A percentile compares a stretch with the other conserved stretches of the same genome.
Conservation (phyloP, 2,888 invertebrate genomes). For the Frankliniella intonsa region DNA sequence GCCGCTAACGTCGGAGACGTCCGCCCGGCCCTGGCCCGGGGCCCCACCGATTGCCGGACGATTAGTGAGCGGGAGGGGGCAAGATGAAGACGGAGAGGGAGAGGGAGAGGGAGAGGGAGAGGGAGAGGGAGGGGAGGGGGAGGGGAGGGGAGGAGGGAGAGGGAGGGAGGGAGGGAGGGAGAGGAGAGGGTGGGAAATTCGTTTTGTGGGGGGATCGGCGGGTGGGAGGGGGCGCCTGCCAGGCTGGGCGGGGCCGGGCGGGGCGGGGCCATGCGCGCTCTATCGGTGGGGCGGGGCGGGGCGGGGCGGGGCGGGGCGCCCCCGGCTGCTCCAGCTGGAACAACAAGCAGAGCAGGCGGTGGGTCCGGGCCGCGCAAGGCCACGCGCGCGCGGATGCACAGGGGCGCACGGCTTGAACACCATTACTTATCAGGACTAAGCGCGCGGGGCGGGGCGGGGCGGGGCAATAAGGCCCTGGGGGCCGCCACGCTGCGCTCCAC, state of each 20-base stretch:
- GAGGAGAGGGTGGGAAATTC: conserved; percentile 37
- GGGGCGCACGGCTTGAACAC: conserved; percentile 59
- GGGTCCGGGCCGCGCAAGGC: conserved; percentile 85
- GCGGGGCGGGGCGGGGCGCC: conserved; percentile 43
- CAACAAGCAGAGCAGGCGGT: conserved; percentile 85
- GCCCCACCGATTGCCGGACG: no score
- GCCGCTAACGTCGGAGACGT: no score
- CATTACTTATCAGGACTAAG: conserved; percentile 53
- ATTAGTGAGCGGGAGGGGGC: no score
- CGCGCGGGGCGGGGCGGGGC: conserved; percentile 66
- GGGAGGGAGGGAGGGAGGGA: conserved; percentile 38
- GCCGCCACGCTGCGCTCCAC: conserved; percentile 55
- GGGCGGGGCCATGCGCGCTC: conserved; percentile 9
- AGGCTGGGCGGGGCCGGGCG: conserved; percentile 40
- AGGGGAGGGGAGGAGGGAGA: conserved; percentile 41
- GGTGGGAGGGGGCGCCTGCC: conserved; percentile 42
- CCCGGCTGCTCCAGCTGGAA: conserved; percentile 77
- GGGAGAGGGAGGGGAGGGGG: conserved; percentile 36
- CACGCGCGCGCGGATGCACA: conserved; percentile 73
- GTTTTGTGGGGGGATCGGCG: conserved; percentile 27
- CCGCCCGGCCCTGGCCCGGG: no score
- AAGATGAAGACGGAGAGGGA: conserved; percentile 38
- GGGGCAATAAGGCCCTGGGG: conserved; percentile 64
- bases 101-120: conserved; percentile 38
- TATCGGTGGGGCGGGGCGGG: background rate